Base-by-base conservation (phyloP, 1,140 invertebrate genomes). In the Tetranychus urticae region DNA sequence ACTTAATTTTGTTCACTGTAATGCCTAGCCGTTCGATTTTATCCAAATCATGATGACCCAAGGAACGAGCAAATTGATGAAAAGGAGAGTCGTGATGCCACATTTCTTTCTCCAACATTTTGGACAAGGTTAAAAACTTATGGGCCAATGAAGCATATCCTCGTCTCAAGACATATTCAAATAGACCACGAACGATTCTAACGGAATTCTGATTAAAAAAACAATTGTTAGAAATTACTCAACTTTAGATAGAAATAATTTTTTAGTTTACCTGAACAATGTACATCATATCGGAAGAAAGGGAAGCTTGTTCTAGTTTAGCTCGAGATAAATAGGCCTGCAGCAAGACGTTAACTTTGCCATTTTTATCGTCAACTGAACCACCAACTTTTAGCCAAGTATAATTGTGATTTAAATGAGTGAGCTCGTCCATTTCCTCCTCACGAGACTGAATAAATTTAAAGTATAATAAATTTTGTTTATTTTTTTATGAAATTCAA, bases 281-380 rank as follows among this genome's bases (percentile, higher is more conserved):
- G 71, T 94, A 97, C 23, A 85, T 82, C 71, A 86, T 80, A 78
- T 98, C 92, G 0, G 91, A 94, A 60, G 87, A 79, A 5, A 98
- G 74, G 0, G 92, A 97, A 68, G 93, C 91, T 0, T 82, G 80
- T 66, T 86, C 82, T 1, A 94, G 79, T 48, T 77, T 74, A 36
- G 81, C 82, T 62, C 83, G 75, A 0, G 86, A 90, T 14, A 97
- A 77, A 71, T 84, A 90, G 0, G 87, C 84, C 73, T 98, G 94
- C 63, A 99, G 78, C 5, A 99, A 75, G 68, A 96, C 92, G 72
- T 97, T 97, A 33, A 97, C 91, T 81, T 99, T 99, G 60, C 90
- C 92, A 68, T 87, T 79, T 42, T 87, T 77, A 71, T 92, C 92
- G 71, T 94, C 91, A 35, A 73, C 5, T 2, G 87, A 85, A 14